Evolutionary conservation across 2,888 invertebrate genomes (phyloP).

Genomic region (Scotopteryx bipunctaria): DNA sequence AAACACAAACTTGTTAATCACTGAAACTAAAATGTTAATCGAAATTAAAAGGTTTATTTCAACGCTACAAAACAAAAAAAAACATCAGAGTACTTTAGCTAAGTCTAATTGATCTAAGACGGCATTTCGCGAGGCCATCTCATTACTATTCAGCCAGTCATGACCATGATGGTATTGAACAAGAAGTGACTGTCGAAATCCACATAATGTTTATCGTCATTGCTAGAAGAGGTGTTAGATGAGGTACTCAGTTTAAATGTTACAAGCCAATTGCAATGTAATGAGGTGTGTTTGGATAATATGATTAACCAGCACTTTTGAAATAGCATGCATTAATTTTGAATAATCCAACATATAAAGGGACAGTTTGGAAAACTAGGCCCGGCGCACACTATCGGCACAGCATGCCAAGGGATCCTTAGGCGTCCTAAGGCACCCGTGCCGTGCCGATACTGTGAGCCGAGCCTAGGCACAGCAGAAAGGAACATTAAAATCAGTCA

Average conservation of each 20-base stretch:
- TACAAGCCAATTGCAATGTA: background rate
- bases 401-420: too few relatives aligned
- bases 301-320: background rate
- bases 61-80: too few relatives aligned
- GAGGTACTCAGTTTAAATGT: background rate
- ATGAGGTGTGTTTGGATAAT: background rate
- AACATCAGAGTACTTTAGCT: background rate
- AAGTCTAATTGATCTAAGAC: background rate
- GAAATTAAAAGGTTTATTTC: too few relatives aligned
- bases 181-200: slow-evolving; percentile 8
- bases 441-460: too few relatives aligned
- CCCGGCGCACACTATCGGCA: too few relatives aligned
- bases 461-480: too few relatives aligned
- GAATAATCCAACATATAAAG: too few relatives aligned
- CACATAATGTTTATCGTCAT: background rate
- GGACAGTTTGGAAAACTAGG: too few relatives aligned
- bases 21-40: too few relatives aligned
- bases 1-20: too few relatives aligned
- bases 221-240: background rate
- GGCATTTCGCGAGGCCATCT: slow-evolving; percentile 2
- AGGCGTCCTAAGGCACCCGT: too few relatives aligned
- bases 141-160: slow-evolving; percentile 2
- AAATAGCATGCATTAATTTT: background rate
- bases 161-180: slow-evolving; percentile 1
- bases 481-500: too few relatives aligned